Percentiles rank a stretch among this genome's conserved stretches.
phyloP scores from a whole-genome alignment of 2,888 invertebrate genomes.

The Emmelina monodactyla region DNA sequence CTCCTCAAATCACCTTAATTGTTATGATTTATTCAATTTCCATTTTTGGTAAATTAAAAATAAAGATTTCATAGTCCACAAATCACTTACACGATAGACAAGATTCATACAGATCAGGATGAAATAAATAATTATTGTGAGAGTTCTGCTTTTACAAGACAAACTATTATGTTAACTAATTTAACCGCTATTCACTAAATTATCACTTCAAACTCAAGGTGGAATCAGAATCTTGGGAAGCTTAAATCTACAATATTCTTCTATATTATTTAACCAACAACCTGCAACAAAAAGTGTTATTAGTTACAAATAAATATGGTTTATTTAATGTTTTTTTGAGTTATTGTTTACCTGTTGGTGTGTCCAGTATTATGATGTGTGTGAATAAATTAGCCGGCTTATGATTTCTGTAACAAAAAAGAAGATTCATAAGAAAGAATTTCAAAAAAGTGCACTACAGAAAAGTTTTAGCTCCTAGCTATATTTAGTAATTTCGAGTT shows the following conservation, averaged over 20 bases:
- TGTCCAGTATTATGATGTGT: constrained; percentile 28
- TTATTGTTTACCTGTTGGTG: constrained; percentile 33
- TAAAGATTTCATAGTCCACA: constrained; percentile 58
- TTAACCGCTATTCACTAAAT: constrained; percentile 47
- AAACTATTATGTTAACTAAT: constrained; percentile 25
- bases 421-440: no score
- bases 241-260: constrained; percentile 55
- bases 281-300: constrained; percentile 35
- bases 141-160: constrained; percentile 54
- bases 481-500: no score
- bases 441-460: no score
- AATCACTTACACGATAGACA: constrained; percentile 57
- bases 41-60: constrained; percentile 64
- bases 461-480: no score
- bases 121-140: constrained; percentile 62
- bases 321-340: background rate
- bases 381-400: constrained; percentile 37
- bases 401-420: constrained; percentile 60
- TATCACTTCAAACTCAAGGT: constrained; percentile 62
- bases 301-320: constrained; percentile 17
- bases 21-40: constrained; percentile 58
- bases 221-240: constrained; percentile 60
- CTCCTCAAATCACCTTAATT: constrained; percentile 32
- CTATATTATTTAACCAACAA: constrained; percentile 43
- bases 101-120: constrained; percentile 63